Percentiles rank a stretch among this genome's conserved stretches.
Conservation (phyloP, 2,888 invertebrate genomes). For the Hemaris fuciformis region DNA sequence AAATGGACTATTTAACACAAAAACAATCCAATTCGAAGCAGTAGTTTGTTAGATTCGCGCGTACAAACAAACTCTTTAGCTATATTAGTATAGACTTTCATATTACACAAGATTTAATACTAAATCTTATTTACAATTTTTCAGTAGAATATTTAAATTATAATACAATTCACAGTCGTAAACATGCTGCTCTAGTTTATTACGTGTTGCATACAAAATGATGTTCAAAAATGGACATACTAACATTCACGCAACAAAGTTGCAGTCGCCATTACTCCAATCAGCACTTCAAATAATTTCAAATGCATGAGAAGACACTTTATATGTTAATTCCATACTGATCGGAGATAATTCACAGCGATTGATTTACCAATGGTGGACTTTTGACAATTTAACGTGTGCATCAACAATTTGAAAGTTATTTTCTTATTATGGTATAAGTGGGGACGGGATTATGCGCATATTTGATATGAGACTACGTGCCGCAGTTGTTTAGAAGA, state of each 20-base stretch:
- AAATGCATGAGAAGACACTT: neutral
- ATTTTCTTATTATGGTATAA: neutral
- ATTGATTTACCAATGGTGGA: conserved; percentile 13
- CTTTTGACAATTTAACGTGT: conserved; percentile 10
- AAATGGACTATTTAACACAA: too few species aligned
- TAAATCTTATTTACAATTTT: too few species aligned
- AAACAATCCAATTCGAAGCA: too few species aligned
- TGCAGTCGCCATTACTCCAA: neutral
- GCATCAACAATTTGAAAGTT: neutral
- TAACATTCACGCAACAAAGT: neutral
- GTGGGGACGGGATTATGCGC: neutral
- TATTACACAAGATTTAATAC: too few species aligned
- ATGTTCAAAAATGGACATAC: neutral
- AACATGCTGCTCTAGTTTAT: too few species aligned
- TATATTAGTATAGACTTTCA: too few species aligned
- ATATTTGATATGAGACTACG: neutral
- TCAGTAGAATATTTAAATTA: too few species aligned
- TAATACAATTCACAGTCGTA: too few species aligned
- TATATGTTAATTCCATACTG: conserved; percentile 8
- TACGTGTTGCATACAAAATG: neutral
- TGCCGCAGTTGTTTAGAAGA: too few species aligned
- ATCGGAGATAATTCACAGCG: conserved; percentile 11
- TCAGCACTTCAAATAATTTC: neutral
- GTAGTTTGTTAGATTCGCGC: too few species aligned
- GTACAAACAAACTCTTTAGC: too few species aligned